Base-by-base conservation (phyloP, 1,140 invertebrate genomes). In the Lethrus apterus region DNA sequence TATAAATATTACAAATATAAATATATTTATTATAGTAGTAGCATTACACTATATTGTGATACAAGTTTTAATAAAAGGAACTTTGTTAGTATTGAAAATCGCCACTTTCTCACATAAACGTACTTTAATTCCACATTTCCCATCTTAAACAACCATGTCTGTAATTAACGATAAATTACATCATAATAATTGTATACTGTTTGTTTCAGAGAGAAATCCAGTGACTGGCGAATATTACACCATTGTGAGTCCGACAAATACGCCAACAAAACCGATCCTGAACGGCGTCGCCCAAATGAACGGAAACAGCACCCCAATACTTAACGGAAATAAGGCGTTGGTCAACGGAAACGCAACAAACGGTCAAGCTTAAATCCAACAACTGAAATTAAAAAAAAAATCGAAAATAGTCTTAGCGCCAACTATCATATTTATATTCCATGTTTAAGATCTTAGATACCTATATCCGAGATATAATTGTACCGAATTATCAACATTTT, bases 161-260 rank as follows among this genome's bases (percentile, higher is more conserved):
- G 15, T 15, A 17, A 36, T 30, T 35, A 23, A 11, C 3, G 4
- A n/a, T 15, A 15, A 38, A 2, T 9, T 19, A 32, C 21, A 20
- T 20, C 19, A 24, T 23, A 9, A 15, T n/a, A 21, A 24, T 41
- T 50, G 24, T 49, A 15, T 44, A 23, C 46, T 50, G 36, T 35
- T 49, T 29, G 48, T 59, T 58, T 10, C 50, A 66, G 64, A 64
- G 54, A 51, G 64, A 23, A 66, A 66, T 55, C 64, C 64, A 4
- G 63, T 66, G 4, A 66, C 64, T 43, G 64, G 64, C 4, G 62
- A 66, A 54, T 50, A 51, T 10, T 64, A 66, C 44, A 57, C 57
- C 2, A 59, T 64, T 32, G 48, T 59, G 13, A 55, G 52, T 24
- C 62, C 60, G 18, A 51, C 54, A 20, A 50, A 50, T 4, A 57